phyloP scores from a whole-genome alignment of 2,797 vertebrate genomes.

The Smutsia temminckii region DNA sequence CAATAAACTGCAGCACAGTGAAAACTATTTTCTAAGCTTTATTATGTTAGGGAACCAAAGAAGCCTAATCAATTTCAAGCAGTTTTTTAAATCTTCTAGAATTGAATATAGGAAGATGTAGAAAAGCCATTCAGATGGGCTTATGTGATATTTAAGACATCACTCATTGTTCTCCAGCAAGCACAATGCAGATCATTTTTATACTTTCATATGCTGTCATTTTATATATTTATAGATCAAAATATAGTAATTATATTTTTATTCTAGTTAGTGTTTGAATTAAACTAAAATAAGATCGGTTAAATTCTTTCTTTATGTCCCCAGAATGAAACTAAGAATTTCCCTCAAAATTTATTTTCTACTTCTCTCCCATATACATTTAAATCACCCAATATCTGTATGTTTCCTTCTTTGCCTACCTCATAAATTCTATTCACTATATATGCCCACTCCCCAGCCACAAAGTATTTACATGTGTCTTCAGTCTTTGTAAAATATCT shows the following conservation, averaged over 20 bases:
- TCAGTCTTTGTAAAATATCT: slow-evolving; percentile 15
- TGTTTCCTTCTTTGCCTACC: neutral
- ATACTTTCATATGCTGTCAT: slow-evolving; percentile 68
- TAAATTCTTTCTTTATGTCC: slow-evolving; percentile 20
- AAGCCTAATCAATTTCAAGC: slow-evolving; percentile 62
- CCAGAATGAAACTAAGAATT: neutral
- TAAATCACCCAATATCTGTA: neutral
- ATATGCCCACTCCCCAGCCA: neutral
- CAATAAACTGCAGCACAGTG: neutral
- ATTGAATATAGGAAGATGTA: slow-evolving; percentile 49
- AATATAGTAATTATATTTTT: slow-evolving; percentile 70
- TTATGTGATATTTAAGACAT: slow-evolving; percentile 65
- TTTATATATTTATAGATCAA: slow-evolving; percentile 70
- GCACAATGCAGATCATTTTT: slow-evolving; percentile 62
- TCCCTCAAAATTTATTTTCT: slow-evolving; percentile 8
- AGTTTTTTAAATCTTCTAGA: slow-evolving; percentile 61
- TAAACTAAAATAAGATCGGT: slow-evolving; percentile 17
- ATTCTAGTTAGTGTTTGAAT: slow-evolving; percentile 34
- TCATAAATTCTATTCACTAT: neutral
- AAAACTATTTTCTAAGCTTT: slow-evolving; percentile 62
- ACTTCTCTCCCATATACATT: neutral
- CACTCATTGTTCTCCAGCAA: slow-evolving; percentile 68
- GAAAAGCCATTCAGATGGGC: slow-evolving; percentile 43
- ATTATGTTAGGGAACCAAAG: slow-evolving; percentile 52
- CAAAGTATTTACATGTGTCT: neutral